Percentiles rank a stretch among this genome's conserved stretches.
Conservation (phyloP, 2,113 vertebrate species). For the Oncorhynchus keta region DNA sequence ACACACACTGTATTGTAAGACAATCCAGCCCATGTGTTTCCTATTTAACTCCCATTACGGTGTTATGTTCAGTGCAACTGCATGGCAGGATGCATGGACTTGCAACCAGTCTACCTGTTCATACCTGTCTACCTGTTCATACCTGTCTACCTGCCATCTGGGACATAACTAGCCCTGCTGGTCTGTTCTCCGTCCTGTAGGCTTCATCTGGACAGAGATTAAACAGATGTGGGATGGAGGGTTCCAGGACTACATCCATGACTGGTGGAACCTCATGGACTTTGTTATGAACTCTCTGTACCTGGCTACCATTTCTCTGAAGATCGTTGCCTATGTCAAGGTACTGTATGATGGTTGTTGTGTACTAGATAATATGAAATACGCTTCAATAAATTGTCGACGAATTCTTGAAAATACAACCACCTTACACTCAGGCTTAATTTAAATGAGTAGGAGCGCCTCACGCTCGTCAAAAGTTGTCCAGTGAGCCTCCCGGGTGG, state of each 20-base stretch:
- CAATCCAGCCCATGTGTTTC: too few species aligned
- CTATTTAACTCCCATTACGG: too few species aligned
- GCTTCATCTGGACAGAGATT: slow-evolving; percentile 98
- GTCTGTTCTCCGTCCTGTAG: slow-evolving; percentile 69
- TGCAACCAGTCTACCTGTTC: too few species aligned
- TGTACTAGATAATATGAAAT: too few species aligned
- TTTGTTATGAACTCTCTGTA: slow-evolving; percentile 98
- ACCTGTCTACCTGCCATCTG: too few species aligned
- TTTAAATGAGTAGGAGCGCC: too few species aligned
- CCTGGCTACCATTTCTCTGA: slow-evolving; percentile 93
- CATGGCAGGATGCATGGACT: neutral
- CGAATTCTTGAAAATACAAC: too few species aligned
- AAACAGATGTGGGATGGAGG: slow-evolving; percentile 99
- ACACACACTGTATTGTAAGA: neutral
- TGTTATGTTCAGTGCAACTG: neutral
- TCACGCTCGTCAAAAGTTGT: too few species aligned
- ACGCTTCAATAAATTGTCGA: too few species aligned
- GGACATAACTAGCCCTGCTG: neutral
- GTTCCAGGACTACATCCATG: slow-evolving; percentile 94
- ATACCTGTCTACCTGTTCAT: neutral
- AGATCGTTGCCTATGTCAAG: slow-evolving; percentile 92
- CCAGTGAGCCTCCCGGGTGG: too few species aligned
- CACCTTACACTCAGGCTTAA: too few species aligned
- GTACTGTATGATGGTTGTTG: slow-evolving; percentile 62
- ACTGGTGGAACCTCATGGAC: slow-evolving; percentile 99